Evolutionary conservation across 2,888 invertebrate species (phyloP), one percentile per base, ranked within the genome.

Genomic region (Muscina levida): DNA sequence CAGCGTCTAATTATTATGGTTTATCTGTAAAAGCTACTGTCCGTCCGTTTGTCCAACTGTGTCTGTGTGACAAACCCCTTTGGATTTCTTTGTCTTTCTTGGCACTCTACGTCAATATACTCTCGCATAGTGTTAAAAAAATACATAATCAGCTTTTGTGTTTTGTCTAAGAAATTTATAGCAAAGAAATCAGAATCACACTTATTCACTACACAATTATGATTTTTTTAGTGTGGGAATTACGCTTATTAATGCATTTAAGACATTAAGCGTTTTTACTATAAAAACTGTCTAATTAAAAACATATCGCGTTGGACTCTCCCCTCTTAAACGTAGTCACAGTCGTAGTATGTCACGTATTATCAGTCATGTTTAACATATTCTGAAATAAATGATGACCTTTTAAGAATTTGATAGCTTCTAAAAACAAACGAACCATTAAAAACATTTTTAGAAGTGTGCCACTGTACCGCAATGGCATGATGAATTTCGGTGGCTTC

Each of bases 401-500:
- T 13, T 53, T 53, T 15, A 22, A 1, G 53, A 8, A 57, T 17
- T 37, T 39, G 8, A 39, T n/a, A 39, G 1, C 17, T 31, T 31
- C 37, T 17, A 26, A 26, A 56, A 24, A 24, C 56, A 24, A n/a
- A n/a, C n/a, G n/a, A n/a, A n/a, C n/a, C n/a, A 59, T 59, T 51
- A 59, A 37, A 62, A 62, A 39, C 42, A 62, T 37, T 42, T 39
- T 11, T 42, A 13, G 62, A 42, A 42, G 62, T 39, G 62, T 62
- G 62, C 62, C 62, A 42, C 62, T 62, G 62, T 62, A 19, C 53
- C 31, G 31, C n/a, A 31, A 31, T 31, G 31, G 4, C 31, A 5
- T 31, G 8, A 31, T 5, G 31, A 31, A 31, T 31, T 31, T n/a
- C n/a, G n/a, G n/a, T n/a, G n/a, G n/a, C n/a, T n/a, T n/a, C n/a